These are phyloP conservation scores for Caenorhabditis sp. DNA, from an alignment of 2,888 invertebrate species.

Conservation along the genomic window DNA sequence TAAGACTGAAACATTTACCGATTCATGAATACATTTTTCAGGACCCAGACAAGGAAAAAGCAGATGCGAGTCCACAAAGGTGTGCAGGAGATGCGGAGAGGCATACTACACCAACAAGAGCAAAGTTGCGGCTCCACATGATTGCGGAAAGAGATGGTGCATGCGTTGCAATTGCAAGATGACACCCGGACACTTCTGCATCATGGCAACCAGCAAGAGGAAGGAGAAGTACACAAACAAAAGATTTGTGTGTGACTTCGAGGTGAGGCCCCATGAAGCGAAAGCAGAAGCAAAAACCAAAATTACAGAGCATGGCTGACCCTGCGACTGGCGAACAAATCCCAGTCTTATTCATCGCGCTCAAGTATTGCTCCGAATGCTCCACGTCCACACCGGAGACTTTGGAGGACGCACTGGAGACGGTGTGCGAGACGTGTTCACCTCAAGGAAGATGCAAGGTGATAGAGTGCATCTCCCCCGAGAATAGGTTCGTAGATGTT, in stretches of 20 bases:
- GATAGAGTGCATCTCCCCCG: background rate
- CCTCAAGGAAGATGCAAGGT: background rate
- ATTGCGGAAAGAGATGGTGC: slow-evolving; percentile 13
- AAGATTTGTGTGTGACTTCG: slow-evolving; percentile 4
- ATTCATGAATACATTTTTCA: background rate
- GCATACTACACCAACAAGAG: slow-evolving; percentile 2
- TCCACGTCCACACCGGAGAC: background rate
- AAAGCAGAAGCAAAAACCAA: background rate
- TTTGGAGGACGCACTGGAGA: background rate
- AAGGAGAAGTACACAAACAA: background rate
- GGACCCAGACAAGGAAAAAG: background rate
- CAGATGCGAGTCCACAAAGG: background rate
- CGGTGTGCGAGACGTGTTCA: background rate
- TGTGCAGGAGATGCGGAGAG: background rate
- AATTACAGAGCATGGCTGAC: slow-evolving; percentile 9
- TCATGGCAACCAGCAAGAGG: background rate
- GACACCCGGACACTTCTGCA: background rate
- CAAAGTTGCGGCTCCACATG: background rate
- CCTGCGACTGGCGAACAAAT: background rate
- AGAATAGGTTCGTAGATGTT: background rate
- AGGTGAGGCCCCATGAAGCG: background rate
- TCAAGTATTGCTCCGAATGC: background rate
- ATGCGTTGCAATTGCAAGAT: background rate
- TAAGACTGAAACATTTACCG: background rate
- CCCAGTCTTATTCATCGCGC: background rate